Evolutionary conservation across 2,888 invertebrate genomes (phyloP).

Genomic region (Pseudococcus jackbeardsleyi): DNA sequence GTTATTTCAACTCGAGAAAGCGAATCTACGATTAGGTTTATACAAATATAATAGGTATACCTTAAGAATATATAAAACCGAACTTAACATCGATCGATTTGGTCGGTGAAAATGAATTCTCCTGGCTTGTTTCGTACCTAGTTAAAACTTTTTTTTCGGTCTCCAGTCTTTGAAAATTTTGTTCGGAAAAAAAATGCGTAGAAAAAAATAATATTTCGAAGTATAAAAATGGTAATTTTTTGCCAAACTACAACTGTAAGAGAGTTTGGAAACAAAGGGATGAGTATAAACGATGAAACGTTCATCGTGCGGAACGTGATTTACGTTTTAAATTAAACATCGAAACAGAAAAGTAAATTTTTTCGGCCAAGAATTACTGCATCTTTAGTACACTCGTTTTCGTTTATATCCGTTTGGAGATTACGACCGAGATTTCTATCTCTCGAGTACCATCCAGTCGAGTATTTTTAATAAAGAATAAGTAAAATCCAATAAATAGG

Average conservation of each 20-base stretch:
- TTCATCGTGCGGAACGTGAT: conserved; percentile 22
- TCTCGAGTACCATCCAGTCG: not conserved
- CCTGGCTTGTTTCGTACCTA: not conserved
- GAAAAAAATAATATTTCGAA: conserved; percentile 10
- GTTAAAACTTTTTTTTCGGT: not conserved
- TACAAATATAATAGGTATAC: not conserved
- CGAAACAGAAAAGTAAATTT: conserved; percentile 23
- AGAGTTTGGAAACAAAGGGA: not conserved
- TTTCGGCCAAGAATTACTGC: not conserved
- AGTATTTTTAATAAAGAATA: not conserved
- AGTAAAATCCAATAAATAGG: not conserved
- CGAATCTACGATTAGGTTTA: not conserved
- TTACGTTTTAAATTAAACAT: conserved; percentile 43
- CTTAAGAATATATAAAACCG: not conserved
- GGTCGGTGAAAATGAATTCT: not conserved
- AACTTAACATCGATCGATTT: not conserved
- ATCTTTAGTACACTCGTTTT: conserved; percentile 3
- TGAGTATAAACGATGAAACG: not conserved
- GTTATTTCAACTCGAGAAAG: not conserved
- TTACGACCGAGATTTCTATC: not conserved
- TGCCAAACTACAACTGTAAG: not conserved
- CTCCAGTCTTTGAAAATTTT: not conserved
- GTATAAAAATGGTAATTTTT: conserved; percentile 40
- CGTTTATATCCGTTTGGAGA: not conserved
- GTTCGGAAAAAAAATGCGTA: not conserved